phyloP scores from a whole-genome alignment of 2,888 invertebrate genomes.

The Rhagium mordax region DNA sequence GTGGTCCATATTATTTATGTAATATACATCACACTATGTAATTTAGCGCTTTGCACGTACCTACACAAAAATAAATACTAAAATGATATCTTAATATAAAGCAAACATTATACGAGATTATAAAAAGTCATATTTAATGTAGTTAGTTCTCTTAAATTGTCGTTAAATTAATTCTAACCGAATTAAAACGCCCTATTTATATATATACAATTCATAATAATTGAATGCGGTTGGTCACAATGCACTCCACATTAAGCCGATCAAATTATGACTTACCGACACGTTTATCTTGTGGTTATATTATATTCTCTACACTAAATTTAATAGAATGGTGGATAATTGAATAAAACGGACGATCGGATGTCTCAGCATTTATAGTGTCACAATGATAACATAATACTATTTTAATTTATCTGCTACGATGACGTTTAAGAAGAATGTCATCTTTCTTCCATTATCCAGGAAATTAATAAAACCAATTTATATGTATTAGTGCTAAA shows the following conservation, averaged over 20 bases:
- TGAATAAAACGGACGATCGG: background rate
- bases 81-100: slow-evolving; percentile 30
- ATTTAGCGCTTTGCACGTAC: background rate
- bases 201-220: background rate
- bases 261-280: background rate
- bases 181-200: background rate
- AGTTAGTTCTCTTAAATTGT: background rate
- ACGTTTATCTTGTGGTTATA: background rate
- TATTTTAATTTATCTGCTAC: background rate
- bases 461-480: too few species aligned
- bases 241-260: background rate
- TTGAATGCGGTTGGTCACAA: background rate
- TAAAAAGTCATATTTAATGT: slow-evolving; percentile 1
- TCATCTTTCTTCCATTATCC: too few species aligned
- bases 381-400: background rate
- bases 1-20: background rate
- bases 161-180: background rate
- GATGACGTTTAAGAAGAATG: background rate
- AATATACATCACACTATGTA: slow-evolving; percentile 1
- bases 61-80: slow-evolving; percentile 19
- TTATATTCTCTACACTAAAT: background rate
- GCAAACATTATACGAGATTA: slow-evolving; percentile 24
- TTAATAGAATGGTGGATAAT: background rate
- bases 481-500: too few species aligned
- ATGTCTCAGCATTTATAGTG: background rate